Conservation (phyloP, 1,140 invertebrate species). For the Homarus americanus region DNA sequence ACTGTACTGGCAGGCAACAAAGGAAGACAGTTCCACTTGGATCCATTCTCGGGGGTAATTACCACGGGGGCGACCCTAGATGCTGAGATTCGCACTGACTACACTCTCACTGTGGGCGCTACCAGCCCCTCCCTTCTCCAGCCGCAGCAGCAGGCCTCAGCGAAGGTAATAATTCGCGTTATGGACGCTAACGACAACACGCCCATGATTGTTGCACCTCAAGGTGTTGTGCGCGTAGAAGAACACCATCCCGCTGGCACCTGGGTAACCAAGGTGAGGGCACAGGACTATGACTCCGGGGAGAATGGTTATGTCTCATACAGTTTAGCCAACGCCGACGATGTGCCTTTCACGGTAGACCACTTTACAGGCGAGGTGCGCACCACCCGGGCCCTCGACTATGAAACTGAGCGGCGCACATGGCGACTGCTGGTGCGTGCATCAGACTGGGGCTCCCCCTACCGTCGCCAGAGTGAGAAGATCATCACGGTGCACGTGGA, state of each 20-base stretch:
- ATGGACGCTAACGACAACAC: slow-evolving; percentile 96
- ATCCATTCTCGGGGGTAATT: slow-evolving; percentile 92
- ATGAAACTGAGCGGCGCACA: slow-evolving; percentile 92
- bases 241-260: slow-evolving; percentile 93
- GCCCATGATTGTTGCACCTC: slow-evolving; percentile 88
- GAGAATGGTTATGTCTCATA: slow-evolving; percentile 97
- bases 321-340: slow-evolving; percentile 91
- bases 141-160: slow-evolving; percentile 88
- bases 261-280: slow-evolving; percentile 89
- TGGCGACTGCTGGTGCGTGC: slow-evolving; percentile 90
- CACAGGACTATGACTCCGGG: slow-evolving; percentile 92
- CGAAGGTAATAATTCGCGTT: slow-evolving; percentile 91
- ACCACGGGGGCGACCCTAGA: slow-evolving; percentile 91
- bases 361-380: slow-evolving; percentile 93
- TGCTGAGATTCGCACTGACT: slow-evolving; percentile 90
- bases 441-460: slow-evolving; percentile 96
- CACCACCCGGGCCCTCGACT: slow-evolving; percentile 91
- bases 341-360: slow-evolving; percentile 96
- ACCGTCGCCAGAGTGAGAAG: slow-evolving; percentile 92
- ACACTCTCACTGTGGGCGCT: slow-evolving; percentile 94
- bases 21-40: slow-evolving; percentile 91
- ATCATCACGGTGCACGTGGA: slow-evolving; percentile 87
- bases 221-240: slow-evolving; percentile 80
- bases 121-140: slow-evolving; percentile 89
- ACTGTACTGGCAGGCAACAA: slow-evolving; percentile 96